Evolutionary conservation across 2,888 invertebrate species (phyloP).

Genomic region (Drosophila neoperkinsi): DNA sequence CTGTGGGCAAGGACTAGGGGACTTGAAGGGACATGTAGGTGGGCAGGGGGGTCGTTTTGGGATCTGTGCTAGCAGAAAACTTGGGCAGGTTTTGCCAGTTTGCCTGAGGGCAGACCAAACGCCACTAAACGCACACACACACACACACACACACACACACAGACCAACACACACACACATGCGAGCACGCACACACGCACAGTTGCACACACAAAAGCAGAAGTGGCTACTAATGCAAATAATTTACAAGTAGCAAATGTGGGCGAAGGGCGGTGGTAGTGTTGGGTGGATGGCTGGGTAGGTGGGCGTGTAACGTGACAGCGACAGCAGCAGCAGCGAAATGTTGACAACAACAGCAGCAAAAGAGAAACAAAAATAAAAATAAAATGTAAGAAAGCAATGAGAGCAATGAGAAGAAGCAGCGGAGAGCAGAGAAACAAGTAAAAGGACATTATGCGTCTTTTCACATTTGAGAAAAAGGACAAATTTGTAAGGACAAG

Average conservation of each 20-base stretch:
- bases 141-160: slow-evolving; percentile 10
- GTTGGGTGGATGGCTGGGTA: slow-evolving; percentile 63
- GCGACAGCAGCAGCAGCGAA: slow-evolving; percentile 69
- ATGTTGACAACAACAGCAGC: slow-evolving; percentile 70
- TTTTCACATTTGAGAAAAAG: slow-evolving; percentile 81
- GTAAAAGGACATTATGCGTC: slow-evolving; percentile 81
- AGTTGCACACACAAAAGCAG: slow-evolving; percentile 55
- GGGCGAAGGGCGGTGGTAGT: slow-evolving; percentile 68
- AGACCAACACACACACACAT: not conserved
- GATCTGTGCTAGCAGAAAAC: slow-evolving; percentile 20
- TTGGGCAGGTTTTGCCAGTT: slow-evolving; percentile 44
- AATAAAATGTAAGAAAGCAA: slow-evolving; percentile 51
- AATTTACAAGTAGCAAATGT: slow-evolving; percentile 82
- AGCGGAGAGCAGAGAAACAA: slow-evolving; percentile 36
- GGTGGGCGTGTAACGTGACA: slow-evolving; percentile 59
- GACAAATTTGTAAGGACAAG: slow-evolving; percentile 82
- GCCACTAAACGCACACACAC: slow-evolving; percentile 59
- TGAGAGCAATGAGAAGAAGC: slow-evolving; percentile 23
- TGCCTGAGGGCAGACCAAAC: slow-evolving; percentile 59
- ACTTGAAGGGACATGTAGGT: not conserved
- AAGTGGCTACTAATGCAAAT: slow-evolving; percentile 84
- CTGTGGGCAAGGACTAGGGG: slow-evolving; percentile 15
- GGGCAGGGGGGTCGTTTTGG: not conserved
- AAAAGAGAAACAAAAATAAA: slow-evolving; percentile 51
- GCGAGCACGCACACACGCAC: slow-evolving; percentile 19